Conservation (phyloP, 1,140 invertebrate species). For the Oncopodura yosiiana region DNA sequence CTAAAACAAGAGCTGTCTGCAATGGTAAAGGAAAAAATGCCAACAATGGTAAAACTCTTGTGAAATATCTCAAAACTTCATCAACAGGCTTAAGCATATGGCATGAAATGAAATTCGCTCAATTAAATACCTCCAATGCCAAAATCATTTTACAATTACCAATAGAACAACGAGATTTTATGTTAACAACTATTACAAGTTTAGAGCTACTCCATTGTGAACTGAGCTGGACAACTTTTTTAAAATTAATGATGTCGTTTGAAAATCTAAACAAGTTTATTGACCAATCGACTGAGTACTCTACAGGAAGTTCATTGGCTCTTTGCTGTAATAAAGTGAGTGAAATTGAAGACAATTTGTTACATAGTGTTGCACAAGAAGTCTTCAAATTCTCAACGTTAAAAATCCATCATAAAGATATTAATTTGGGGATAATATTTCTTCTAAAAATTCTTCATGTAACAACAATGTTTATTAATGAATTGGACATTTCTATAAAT, state of each 20-base stretch:
- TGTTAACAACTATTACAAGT: not conserved
- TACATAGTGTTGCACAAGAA: not conserved
- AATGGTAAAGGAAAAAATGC: constrained; percentile 1
- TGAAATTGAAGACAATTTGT: not conserved
- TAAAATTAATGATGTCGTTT: constrained; percentile 6
- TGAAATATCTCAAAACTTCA: not conserved
- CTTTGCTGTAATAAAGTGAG: too few species aligned
- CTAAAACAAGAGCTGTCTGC: not conserved
- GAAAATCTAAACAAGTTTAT: not conserved
- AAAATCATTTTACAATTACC: not conserved
- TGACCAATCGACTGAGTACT: not conserved
- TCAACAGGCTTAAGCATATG: not conserved
- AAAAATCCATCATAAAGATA: too few species aligned
- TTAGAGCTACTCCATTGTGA: not conserved
- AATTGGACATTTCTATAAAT: not conserved
- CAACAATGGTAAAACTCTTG: not conserved
- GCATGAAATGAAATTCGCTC: not conserved
- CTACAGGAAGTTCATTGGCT: not conserved
- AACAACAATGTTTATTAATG: not conserved
- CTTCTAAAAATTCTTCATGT: not conserved
- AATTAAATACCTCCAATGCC: not conserved
- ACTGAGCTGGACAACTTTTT: not conserved
- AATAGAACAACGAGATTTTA: not conserved
- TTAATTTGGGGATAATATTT: not conserved
- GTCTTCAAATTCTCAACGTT: not conserved